These are phyloP conservation scores for Aurelia coerulea DNA, from an alignment of 30 jellyfish, hydroid and myxozoan species.

Conservation along the genomic window DNA sequence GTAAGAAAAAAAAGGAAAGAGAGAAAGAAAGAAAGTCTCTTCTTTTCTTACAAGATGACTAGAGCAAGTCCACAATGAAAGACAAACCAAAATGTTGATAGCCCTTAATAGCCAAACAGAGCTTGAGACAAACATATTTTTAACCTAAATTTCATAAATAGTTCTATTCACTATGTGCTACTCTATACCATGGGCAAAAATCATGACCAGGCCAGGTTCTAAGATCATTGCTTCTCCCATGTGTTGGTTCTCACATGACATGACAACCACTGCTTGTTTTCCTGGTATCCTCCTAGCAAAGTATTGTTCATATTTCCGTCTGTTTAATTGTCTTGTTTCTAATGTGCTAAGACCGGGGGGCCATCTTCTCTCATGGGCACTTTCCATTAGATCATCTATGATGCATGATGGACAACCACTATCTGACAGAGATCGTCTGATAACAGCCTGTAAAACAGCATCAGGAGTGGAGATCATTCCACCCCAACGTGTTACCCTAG, in stretches of 20 bases:
- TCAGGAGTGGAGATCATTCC: conserved; percentile 99
- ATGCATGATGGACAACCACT: conserved; percentile 98
- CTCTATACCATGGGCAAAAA: conserved; percentile 99
- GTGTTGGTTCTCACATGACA: conserved; percentile 99
- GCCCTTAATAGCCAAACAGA: too few relatives aligned
- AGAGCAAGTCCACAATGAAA: too few relatives aligned
- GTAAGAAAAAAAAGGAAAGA: too few relatives aligned
- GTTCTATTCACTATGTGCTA: conserved; percentile 4
- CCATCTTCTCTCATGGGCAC: conserved; percentile 98
- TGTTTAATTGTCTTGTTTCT: conserved; percentile 93
- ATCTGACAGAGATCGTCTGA: conserved; percentile 91
- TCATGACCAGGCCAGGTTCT: conserved; percentile 98
- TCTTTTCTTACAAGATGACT: too few relatives aligned
- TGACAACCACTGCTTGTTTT: conserved; percentile 97
- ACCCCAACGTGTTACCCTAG: conserved; percentile 99
- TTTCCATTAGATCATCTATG: conserved; percentile 92
- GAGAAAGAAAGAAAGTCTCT: too few relatives aligned
- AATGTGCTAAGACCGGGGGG: conserved; percentile 98
- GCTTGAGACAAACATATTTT: too few relatives aligned
- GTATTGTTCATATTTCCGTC: conserved; percentile 97
- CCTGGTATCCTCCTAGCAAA: conserved; percentile 99
- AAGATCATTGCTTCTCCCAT: conserved; percentile 90
- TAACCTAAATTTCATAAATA: too few relatives aligned
- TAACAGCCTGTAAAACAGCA: conserved; percentile 97
- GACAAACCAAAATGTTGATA: too few relatives aligned